Evolutionary conservation across 2,797 vertebrate genomes (phyloP).

Genomic region (Enoplosus armatus): DNA sequence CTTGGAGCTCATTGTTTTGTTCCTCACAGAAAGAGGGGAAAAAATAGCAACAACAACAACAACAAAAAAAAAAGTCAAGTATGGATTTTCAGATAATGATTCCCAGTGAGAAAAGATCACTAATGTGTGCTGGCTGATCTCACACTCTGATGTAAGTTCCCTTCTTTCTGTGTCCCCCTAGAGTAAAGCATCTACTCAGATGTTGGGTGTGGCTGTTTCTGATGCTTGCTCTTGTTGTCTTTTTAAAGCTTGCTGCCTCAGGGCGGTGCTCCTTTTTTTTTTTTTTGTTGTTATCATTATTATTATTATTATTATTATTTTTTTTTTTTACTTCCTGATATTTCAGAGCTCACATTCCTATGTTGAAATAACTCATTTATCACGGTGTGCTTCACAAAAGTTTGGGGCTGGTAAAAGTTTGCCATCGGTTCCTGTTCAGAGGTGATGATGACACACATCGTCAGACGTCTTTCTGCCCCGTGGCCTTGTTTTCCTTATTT

Average conservation of each 20-base stretch:
- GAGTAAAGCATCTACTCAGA: constrained; percentile 49
- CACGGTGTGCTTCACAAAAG: neutral
- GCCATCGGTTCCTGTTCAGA: constrained; percentile 49
- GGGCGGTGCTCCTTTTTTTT: constrained; percentile 11
- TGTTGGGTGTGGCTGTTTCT: constrained; percentile 67
- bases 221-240: constrained; percentile 32
- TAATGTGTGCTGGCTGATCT: neutral
- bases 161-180: constrained; percentile 3
- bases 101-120: neutral
- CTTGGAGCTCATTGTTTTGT: neutral
- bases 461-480: constrained; percentile 18
- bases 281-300: too few species aligned
- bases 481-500: constrained; percentile 61
- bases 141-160: neutral
- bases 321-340: constrained; percentile 14
- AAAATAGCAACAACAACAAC: too few species aligned
- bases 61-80: neutral
- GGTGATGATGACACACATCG: constrained; percentile 35
- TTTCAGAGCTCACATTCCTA: constrained; percentile 53
- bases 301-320: too few species aligned
- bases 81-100: neutral
- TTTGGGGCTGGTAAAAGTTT: constrained; percentile 11
- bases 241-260: constrained; percentile 30
- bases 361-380: constrained; percentile 51
- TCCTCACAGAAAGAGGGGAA: too few species aligned